Evolutionary conservation across 2,797 vertebrate genomes (phyloP).

Genomic region (Silurus lanzhouensis): DNA sequence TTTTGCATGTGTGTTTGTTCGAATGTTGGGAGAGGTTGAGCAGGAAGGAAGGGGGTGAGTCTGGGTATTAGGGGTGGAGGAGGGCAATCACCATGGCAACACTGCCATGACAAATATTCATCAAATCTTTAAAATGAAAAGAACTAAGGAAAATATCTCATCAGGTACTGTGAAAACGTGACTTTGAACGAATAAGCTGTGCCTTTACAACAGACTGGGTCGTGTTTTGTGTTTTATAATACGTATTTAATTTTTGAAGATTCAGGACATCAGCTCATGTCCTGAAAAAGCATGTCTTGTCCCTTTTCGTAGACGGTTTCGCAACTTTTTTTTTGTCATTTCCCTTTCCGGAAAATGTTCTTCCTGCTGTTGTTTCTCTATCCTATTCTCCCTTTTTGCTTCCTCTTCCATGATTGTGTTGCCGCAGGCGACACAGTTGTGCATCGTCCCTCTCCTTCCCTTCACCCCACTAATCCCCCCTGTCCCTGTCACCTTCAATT

Average conservation of each 20-base stretch:
- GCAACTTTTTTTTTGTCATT: not conserved
- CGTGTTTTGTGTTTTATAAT: not conserved
- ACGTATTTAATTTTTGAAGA: not conserved
- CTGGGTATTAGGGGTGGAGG: constrained; percentile 52
- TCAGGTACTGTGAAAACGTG: constrained; percentile 51
- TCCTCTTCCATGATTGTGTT: constrained; percentile 72
- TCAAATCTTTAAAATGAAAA: constrained; percentile 75
- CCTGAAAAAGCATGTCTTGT: not conserved
- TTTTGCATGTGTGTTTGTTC: constrained; percentile 46
- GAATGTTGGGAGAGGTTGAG: constrained; percentile 62
- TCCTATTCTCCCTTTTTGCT: constrained; percentile 69
- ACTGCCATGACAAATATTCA: constrained; percentile 78
- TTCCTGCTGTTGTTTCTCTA: constrained; percentile 38
- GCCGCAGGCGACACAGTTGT: constrained; percentile 75
- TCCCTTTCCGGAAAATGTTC: constrained; percentile 20
- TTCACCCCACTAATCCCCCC: constrained; percentile 61
- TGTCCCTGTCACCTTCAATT: constrained; percentile 80
- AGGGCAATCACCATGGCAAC: constrained; percentile 78
- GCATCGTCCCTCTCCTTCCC: constrained; percentile 73
- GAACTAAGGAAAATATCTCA: constrained; percentile 71
- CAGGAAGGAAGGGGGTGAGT: constrained; percentile 3
- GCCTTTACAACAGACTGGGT: not conserved
- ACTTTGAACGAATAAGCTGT: not conserved
- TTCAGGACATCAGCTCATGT: not conserved
- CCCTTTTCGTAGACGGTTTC: not conserved